Evolutionary conservation across 2,888 invertebrate species (phyloP), one percentile per base, ranked within the genome.

Genomic region (Meghimatium bilineatum): DNA sequence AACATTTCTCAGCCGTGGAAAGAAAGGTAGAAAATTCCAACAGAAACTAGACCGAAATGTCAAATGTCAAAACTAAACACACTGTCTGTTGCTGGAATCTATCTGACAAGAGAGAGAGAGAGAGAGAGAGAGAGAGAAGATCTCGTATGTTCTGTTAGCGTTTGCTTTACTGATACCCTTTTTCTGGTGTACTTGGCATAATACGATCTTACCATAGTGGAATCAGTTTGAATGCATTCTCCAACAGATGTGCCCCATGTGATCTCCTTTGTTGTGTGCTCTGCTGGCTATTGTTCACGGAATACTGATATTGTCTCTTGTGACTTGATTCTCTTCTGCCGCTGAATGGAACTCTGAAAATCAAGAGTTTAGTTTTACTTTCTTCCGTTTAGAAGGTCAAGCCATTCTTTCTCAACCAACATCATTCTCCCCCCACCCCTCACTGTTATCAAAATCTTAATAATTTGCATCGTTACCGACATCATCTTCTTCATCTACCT

Each of bases 41-140:
- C 1, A 38, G 49, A 29, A n/a, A 44, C n/a, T 26, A n/a, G 44
- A 8, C n/a, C 8, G 72, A 72, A 72, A 72, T 72, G 72, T 72
- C 72, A 72, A 26, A 12, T 44, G n/a, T n/a, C 44, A n/a, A 44
- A 17, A 49, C 29, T 72, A 72, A 72, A 72, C 72, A 72, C 26
- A 23, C 44, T n/a, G 44, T 44, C n/a, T 44, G n/a, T 8, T 29
- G 44, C 44, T 44, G 72, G 72, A 72, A 72, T 72, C 44, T 44
- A 26, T 44, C 44, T 44, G 44, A 10, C 44, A 44, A 17, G 44
- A 49, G 44, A 26, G 23, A 72, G 10, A 26, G 38, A 29, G n/a
- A n/a, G n/a, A n/a, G n/a, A n/a, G n/a, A n/a, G n/a, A n/a, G n/a
- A n/a, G n/a, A n/a, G n/a, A n/a, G n/a, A n/a, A n/a, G n/a, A n/a